A percentile compares a stretch with the other conserved stretches of the same genome.
Evolutionary conservation across 2,888 invertebrate species (phyloP).

Genomic region (Drosophila testacea): DNA sequence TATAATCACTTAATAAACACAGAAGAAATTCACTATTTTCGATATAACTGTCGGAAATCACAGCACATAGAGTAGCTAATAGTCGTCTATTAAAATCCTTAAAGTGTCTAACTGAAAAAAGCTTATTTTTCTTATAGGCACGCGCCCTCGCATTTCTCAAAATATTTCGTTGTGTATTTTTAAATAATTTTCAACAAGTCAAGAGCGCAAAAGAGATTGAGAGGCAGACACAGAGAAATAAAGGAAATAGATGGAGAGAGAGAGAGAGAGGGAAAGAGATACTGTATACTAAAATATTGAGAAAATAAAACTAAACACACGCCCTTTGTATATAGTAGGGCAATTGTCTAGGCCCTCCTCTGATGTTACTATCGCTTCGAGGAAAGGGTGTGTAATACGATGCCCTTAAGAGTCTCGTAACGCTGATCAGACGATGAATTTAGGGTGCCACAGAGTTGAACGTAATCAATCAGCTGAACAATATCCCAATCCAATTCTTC

Average conservation of each 20-base stretch:
- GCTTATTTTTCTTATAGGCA: conserved; percentile 35
- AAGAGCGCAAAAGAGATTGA: conserved; percentile 13
- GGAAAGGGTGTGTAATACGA: conserved; percentile 17
- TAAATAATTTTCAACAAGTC: conserved; percentile 28
- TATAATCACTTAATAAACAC: neutral
- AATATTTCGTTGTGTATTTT: conserved; percentile 49
- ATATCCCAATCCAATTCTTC: conserved; percentile 34
- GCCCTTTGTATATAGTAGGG: conserved; percentile 8
- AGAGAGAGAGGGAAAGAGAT: conserved; percentile 2
- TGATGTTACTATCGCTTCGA: neutral
- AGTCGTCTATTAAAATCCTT: neutral
- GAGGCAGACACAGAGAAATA: neutral
- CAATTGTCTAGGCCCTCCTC: neutral
- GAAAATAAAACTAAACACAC: conserved; percentile 2
- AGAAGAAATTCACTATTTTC: neutral
- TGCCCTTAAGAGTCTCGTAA: conserved; percentile 30
- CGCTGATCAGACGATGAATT: neutral
- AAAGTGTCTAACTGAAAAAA: neutral
- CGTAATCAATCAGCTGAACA: conserved; percentile 22
- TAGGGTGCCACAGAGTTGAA: neutral
- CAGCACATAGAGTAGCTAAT: conserved; percentile 15
- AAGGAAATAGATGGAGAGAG: neutral
- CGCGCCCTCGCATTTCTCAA: conserved; percentile 46
- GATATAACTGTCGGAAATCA: no score
- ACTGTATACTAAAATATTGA: no score